phyloP scores from a whole-genome alignment of 2,888 invertebrate species.

The Odontocolon sp. region DNA sequence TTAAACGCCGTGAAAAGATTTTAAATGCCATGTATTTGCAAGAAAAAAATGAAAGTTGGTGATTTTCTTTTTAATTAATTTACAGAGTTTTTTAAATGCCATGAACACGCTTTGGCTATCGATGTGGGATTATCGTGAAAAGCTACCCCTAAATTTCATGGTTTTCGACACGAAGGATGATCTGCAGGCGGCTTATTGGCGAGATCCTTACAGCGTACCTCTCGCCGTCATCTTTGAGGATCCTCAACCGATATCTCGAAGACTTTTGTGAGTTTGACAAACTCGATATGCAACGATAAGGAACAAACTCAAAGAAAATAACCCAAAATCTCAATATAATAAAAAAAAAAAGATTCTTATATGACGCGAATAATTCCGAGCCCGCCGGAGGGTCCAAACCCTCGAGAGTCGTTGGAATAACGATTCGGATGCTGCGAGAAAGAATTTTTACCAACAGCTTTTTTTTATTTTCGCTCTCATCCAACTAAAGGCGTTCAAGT shows the following conservation, averaged over 20 bases:
- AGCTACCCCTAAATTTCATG: slow-evolving; percentile 81
- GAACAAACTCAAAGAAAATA: not conserved
- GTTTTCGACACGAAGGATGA: slow-evolving; percentile 86
- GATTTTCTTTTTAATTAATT: slow-evolving; percentile 60
- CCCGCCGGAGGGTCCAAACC: not conserved
- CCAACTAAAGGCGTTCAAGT: slow-evolving; percentile 40
- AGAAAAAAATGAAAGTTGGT: not conserved
- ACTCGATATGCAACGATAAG: not conserved
- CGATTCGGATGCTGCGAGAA: slow-evolving; percentile 27
- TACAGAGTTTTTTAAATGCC: slow-evolving; percentile 84
- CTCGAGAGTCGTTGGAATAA: slow-evolving; percentile 29
- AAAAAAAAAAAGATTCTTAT: not conserved
- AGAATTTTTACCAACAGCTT: slow-evolving; percentile 16
- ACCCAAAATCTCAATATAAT: not conserved
- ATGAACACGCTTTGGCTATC: slow-evolving; percentile 85
- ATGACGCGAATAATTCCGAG: not conserved
- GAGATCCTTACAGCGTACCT: slow-evolving; percentile 85
- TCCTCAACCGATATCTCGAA: slow-evolving; percentile 78
- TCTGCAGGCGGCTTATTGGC: slow-evolving; percentile 87
- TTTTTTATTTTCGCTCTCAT: slow-evolving; percentile 15
- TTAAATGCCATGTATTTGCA: no score
- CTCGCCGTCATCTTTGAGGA: slow-evolving; percentile 87
- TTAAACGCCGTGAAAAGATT: no score
- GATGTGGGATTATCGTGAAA: slow-evolving; percentile 81
- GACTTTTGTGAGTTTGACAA: slow-evolving; percentile 82